Base-by-base conservation (phyloP, 2,113 vertebrate species). In the Bungarus multicinctus region DNA sequence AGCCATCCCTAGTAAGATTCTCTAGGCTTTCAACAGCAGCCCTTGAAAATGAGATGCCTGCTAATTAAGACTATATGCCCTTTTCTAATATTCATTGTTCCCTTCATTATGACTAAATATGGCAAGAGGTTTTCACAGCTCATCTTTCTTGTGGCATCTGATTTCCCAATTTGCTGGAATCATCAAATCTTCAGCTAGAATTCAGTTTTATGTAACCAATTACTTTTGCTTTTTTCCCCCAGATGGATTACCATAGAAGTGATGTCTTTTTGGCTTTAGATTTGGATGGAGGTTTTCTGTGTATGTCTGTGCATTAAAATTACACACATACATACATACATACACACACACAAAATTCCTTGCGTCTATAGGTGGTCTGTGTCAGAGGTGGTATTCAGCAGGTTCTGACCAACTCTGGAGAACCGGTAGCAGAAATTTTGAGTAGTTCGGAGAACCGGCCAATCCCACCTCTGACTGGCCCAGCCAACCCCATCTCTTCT, bases 181-280 rank as follows among this genome's bases (percentile, higher is more conserved):
- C 92, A 87, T n/a, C 53, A 16, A 94, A 85, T 94, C 90, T 92
- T 34, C 16, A 81, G 55, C 60, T 1, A 11, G 89, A 55, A 50
- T 94, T 94, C 94, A 27, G 22, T 92, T 95, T 91, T 90, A 94
- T 93, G 93, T 96, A 95, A 93, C 93, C 81, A 5, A 5, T 52
- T 74, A 57, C 90, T 43, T 86, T 69, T 25, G 94, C 95, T 97
- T 96, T 39, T 90, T 27, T 85, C 94, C 94, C 6, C 47, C 50
- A 1, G 3, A 94, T 52, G 54, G 58, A 57, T 39, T 20, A 89
- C 20, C 47, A 2, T 3, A 94, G 91, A 39, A 1, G 0, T 0
- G 1, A 94, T 6, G 53, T 0, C 90, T 96, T n/a, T 10, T 91
- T 64, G 91, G 94, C 91, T 55, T 91, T 89, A 91, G 47, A 58